Evolutionary conservation across 2,797 vertebrate species (phyloP), one percentile per base, ranked within the genome.

Genomic region (Lagothrix lagotricha): DNA sequence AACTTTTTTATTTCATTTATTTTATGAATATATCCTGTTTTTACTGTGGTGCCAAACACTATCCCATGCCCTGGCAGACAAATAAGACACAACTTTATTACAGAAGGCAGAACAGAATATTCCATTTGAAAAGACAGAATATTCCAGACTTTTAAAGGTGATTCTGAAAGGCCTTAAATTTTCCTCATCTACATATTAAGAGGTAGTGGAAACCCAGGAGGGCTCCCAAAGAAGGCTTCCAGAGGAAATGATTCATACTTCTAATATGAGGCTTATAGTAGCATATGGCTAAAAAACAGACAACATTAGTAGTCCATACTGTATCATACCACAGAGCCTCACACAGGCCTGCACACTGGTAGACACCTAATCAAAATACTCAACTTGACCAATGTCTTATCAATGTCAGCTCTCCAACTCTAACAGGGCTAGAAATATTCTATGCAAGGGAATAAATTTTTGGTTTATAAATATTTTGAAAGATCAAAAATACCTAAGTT

Each of bases 1-100:
- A 94, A 91, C 10, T 92, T 88, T 30, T 88, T 92, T 15, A 79
- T 84, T 93, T 86, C 30, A 93, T n/a, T 86, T 72, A 93, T 85
- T 30, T 79, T 89, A 61, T 81, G 81, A 26, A 90, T 48, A 80
- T 50, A 80, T 93, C 13, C 79, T 93, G 54, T 61, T 81, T 39
- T 88, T 77, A 87, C 24, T 77, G 58, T 83, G n/a, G 41, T 88
- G 44, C 48, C 77, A 92, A 94, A 73, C 44, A 88, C 58, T 8
- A 82, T 50, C 30, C 30, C 50, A 36, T 85, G 50, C 44, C 72
- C 79, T 88, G 22, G 57, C 39, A 67, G 67, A 83, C 67, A 88
- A 95, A 57, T 46, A 92, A 76, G 39, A 81, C 22, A 61, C 36
- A 92, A 36, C 20, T 90, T 86, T 88, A 80, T 77, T 92, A 84